Evolutionary conservation across 2,797 vertebrate species (phyloP), one percentile per base, ranked within the genome.

Genomic region (Sebastes paucispinis): DNA sequence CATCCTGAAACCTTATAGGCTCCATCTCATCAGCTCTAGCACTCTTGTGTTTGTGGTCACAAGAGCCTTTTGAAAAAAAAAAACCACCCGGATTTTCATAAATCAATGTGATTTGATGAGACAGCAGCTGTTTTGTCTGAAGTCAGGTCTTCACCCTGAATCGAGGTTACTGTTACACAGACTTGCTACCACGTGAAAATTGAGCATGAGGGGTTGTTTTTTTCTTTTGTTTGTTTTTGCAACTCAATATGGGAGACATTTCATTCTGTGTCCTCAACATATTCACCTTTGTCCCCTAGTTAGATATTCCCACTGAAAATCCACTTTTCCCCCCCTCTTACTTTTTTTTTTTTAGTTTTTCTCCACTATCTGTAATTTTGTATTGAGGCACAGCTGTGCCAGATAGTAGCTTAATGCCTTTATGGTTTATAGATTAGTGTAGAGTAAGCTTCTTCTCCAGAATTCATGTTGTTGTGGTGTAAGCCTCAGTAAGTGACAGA

Each of bases 1-100:
- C 92, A 93, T 90, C 93, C 85, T 93, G 92, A 94, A 94, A 94
- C 92, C 90, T 83, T 92, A 93, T 24, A 92, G 83, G 77, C 79
- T 80, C 13, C 79, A 81, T 87, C 82, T 86, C 81, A 59, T 79
- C 43, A 18, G 14, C 90, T 69, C 14, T 43, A 43, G 76, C 57
- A 34, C 86, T 86, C 81, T 54, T 89, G 87, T 89, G 87, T 90
- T 89, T 88, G 87, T 86, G 88, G 75, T 80, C 4, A 12, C 69
- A 67, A 60, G 36, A 82, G 70, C 69, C 69, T 55, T 65, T 29
- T 22, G 32, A 64, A n/a, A 54, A 54, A 54, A 54, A 22, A 65
- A 65, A 47, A 65, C 27, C 14, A 50, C 50, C 20, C 24, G 18
- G 58, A 39, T 74, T 68, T 76, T 63, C 36, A 54, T 27, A 77